A percentile compares a stretch with the other conserved stretches of the same genome.
Evolutionary conservation across 2,888 invertebrate species (phyloP).

Genomic region (Cantharis nigra): DNA sequence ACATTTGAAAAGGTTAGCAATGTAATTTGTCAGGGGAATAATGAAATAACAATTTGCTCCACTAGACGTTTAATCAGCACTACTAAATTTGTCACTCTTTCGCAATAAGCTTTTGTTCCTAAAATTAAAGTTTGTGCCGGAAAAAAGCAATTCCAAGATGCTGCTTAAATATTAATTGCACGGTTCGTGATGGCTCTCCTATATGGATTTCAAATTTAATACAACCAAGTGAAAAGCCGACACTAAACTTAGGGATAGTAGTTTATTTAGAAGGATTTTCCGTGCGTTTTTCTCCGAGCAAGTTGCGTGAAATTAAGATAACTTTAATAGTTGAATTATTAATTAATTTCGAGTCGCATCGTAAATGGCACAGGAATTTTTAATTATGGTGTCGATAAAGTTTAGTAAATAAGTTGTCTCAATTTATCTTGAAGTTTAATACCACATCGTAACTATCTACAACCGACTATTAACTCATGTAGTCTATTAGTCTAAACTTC

Average conservation of each 20-base stretch:
- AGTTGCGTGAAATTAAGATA: background rate
- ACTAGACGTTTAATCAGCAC: constrained; percentile 3
- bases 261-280: background rate
- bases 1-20: constrained; percentile 1
- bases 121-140: background rate
- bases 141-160: background rate
- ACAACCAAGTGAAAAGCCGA: background rate
- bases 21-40: constrained; percentile 1
- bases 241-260: background rate
- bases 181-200: background rate
- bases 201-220: background rate
- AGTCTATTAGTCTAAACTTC: background rate
- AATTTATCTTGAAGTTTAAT: background rate
- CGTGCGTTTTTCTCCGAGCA: background rate
- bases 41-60: background rate
- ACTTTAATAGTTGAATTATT: background rate
- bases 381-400: background rate
- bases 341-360: background rate
- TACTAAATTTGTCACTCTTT: constrained; percentile 1
- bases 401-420: background rate
- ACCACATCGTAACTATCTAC: background rate
- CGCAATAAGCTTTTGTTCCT: background rate
- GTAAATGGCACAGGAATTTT: background rate
- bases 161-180: background rate
- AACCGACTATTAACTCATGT: background rate